Conservation (phyloP, 2,797 vertebrate genomes). For the Enteromius paludinosus region DNA sequence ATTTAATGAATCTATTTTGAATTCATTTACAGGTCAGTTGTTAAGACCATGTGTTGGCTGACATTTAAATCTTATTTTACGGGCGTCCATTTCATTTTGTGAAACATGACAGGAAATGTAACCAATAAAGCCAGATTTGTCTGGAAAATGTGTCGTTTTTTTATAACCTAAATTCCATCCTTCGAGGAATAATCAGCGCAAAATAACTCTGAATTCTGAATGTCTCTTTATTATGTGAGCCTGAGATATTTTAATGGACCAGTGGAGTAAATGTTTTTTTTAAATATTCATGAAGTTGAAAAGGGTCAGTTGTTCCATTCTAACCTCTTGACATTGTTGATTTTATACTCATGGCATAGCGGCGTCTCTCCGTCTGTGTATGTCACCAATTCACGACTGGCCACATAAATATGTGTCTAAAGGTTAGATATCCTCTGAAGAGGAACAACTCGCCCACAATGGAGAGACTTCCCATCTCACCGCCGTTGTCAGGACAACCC, state of each 20-base stretch:
- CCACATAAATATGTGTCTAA: conserved; percentile 81
- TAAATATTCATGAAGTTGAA: conserved; percentile 7
- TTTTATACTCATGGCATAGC: conserved; percentile 60
- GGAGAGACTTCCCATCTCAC: conserved; percentile 82
- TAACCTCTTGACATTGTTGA: conserved; percentile 35
- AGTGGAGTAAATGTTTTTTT: conserved; percentile 3
- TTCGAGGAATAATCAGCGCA: neutral
- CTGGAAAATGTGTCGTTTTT: neutral
- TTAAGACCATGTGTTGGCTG: conserved; percentile 73
- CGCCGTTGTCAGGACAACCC: conserved; percentile 86
- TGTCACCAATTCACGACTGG: conserved; percentile 81
- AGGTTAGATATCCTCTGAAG: conserved; percentile 79
- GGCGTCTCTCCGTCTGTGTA: conserved; percentile 87
- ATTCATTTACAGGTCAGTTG: conserved; percentile 78
- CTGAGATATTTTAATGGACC: neutral
- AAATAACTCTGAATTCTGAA: neutral
- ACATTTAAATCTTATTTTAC: conserved; percentile 81
- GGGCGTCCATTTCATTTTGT: conserved; percentile 75
- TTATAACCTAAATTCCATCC: neutral
- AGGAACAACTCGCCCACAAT: conserved; percentile 87
- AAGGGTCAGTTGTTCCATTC: conserved; percentile 35
- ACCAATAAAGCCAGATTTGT: neutral
- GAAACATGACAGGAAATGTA: conserved; percentile 78
- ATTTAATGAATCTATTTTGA: conserved; percentile 84
- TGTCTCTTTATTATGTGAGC: neutral